Conservation (phyloP, 2,888 invertebrate genomes). For the Germaria angustata region DNA sequence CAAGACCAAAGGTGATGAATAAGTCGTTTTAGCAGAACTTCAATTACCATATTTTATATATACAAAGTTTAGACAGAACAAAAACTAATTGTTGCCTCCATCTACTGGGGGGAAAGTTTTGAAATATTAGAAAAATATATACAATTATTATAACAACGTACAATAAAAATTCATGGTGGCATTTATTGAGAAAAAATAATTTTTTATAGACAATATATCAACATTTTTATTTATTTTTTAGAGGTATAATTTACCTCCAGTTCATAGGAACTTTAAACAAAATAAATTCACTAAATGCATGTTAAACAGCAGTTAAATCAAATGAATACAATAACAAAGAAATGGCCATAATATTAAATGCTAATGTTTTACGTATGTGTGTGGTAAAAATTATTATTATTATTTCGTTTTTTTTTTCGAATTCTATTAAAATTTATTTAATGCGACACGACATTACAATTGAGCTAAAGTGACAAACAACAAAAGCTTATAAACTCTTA, state of each 20-base stretch:
- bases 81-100: slow-evolving; percentile 11
- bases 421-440: slow-evolving; percentile 62
- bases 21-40: slow-evolving; percentile 56
- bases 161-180: slow-evolving; percentile 22
- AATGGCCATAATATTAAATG: slow-evolving; percentile 27
- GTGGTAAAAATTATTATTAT: slow-evolving; percentile 26
- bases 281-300: slow-evolving; percentile 64
- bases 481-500: slow-evolving; percentile 54
- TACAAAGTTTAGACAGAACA: not conserved
- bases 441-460: slow-evolving; percentile 65
- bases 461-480: slow-evolving; percentile 63
- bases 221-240: slow-evolving; percentile 6
- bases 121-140: not conserved
- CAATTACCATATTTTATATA: slow-evolving; percentile 50
- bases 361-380: slow-evolving; percentile 23
- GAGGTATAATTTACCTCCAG: slow-evolving; percentile 18
- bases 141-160: not conserved
- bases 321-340: not conserved
- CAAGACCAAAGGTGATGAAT: slow-evolving; percentile 59
- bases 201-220: slow-evolving; percentile 32
- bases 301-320: slow-evolving; percentile 61
- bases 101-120: slow-evolving; percentile 30
- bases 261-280: slow-evolving; percentile 46
- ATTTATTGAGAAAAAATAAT: slow-evolving; percentile 32
- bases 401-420: slow-evolving; percentile 12